Conservation (phyloP, 2,888 invertebrate genomes). For the Busseola fusca region DNA sequence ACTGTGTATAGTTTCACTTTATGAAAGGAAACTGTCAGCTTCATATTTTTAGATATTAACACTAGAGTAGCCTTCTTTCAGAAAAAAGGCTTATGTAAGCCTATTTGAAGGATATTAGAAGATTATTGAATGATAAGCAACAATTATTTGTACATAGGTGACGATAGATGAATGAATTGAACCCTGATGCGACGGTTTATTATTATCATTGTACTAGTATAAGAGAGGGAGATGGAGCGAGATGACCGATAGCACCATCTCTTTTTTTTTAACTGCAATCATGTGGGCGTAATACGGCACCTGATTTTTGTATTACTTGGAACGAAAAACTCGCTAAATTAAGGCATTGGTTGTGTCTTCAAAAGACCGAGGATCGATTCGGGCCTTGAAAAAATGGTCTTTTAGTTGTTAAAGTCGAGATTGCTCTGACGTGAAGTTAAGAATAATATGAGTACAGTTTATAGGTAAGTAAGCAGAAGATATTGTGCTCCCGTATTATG, state of each 20-base stretch:
- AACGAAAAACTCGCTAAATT: conserved; percentile 7
- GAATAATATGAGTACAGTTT: conserved; percentile 20
- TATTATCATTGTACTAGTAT: no score
- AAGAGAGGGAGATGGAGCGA: no score
- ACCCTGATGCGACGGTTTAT: not conserved
- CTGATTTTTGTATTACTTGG: conserved; percentile 5
- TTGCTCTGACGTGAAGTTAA: not conserved
- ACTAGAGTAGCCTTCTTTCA: conserved; percentile 18
- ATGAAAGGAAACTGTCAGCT: conserved; percentile 33
- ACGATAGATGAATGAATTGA: conserved; percentile 1
- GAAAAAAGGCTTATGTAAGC: not conserved
- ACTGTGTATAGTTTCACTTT: conserved; percentile 34
- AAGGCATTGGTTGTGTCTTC: not conserved
- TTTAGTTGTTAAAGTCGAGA: conserved; percentile 3
- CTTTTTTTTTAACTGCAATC: no score
- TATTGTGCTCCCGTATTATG: no score
- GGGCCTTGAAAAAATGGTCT: not conserved
- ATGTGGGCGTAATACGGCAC: no score
- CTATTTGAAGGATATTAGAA: conserved; percentile 2
- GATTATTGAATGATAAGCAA: conserved; percentile 7
- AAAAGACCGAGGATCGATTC: not conserved
- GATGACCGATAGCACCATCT: no score
- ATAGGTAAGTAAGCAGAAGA: not conserved
- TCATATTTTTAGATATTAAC: conserved; percentile 56
- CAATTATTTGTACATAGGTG: conserved; percentile 31